Evolutionary conservation across 2,797 vertebrate species (phyloP), one percentile per base, ranked within the genome.

Genomic region (Sphenopsis melanotis): DNA sequence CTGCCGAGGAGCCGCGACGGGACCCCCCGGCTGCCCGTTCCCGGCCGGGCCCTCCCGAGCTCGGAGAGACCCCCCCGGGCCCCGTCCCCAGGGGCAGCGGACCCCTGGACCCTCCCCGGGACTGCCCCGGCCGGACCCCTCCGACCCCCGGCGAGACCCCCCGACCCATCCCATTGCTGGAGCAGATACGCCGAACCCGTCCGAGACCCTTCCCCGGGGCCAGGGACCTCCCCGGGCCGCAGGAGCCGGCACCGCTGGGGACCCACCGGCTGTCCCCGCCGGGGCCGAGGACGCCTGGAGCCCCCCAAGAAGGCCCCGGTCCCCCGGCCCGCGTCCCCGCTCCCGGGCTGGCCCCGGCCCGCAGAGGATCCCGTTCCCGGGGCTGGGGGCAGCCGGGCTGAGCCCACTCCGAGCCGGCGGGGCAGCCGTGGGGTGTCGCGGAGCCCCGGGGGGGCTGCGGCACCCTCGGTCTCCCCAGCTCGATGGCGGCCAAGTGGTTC

Each of bases 401-500:
- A 88, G 59, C 14, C 26, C 97, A 97, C 41, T 97, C 97, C 69
- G 98, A 98, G 86, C 64, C 55, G 36, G 56, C 7, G 57, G 80
- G 71, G 56, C 13, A 32, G 68, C 68, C n/a, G 74, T 21, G 74
- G 64, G 71, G 84, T 10, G 30, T 46, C 42, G 20, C 22, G 66
- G 70, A 71, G 49, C 52, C 90, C 94, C 46, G 29, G 23, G 29
- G 44, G 74, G 87, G 32, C 90, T 89, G 97, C 97, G 95, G 97
- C 97, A 87, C 97, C 98, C 91, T 94, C 97, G 95, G 95, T 97
- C 83, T 97, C 29, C 23, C 74, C 8, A 23, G 30, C 94, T 81
- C 82, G 95, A 99, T 99, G 99, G 99, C 99, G 95, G 99, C 99
- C 91, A 99, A 98, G 95, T 99, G 99, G 99, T 99, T 99, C 97